phyloP scores from a whole-genome alignment of 2,113 vertebrate genomes.

The Cricetomys ansorgei region DNA sequence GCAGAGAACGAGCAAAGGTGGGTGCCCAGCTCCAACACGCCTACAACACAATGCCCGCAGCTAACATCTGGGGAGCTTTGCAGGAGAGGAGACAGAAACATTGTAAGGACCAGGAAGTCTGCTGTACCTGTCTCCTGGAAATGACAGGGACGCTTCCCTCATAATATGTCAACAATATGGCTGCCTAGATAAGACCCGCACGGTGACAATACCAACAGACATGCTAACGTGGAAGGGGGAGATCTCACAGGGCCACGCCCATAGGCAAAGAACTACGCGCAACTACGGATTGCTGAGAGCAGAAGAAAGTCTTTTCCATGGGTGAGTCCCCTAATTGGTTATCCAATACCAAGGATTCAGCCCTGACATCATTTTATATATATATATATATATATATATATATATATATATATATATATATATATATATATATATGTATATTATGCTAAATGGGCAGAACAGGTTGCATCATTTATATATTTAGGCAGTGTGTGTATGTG shows the following conservation, averaged over 20 bases:
- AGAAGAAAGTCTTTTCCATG: background rate
- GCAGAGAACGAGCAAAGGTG: background rate
- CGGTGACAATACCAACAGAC: background rate
- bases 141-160: background rate
- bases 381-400: no score
- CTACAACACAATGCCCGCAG: background rate
- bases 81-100: background rate
- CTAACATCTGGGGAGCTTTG: background rate
- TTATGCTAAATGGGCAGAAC: background rate
- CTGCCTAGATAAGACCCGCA: background rate
- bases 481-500: background rate
- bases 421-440: no score
- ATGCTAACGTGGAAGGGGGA: background rate
- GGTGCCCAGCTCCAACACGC: background rate
- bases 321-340: background rate
- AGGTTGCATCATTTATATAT: background rate
- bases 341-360: background rate
- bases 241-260: background rate
- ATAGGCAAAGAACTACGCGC: background rate
- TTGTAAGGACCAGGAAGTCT: background rate
- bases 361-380: background rate
- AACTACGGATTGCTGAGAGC: background rate
- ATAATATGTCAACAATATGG: background rate
- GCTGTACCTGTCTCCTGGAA: background rate
- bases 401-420: no score